A percentile compares a stretch with the other conserved stretches of the same genome.
These are phyloP conservation scores for Antechinus flavipes DNA, from an alignment of 2,113 vertebrate species.

Conservation along the genomic window DNA sequence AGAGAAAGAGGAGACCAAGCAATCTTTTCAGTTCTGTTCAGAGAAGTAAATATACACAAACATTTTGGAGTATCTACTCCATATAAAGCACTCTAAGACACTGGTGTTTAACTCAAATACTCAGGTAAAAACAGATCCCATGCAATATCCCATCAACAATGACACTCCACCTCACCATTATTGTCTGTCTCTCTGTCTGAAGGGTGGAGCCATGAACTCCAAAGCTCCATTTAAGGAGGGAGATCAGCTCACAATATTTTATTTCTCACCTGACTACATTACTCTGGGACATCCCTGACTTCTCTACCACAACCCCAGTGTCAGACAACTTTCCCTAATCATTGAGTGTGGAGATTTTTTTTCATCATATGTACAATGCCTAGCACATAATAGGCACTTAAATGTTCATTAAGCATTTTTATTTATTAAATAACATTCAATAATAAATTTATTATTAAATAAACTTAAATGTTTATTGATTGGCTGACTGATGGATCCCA, in stretches of 20 bases:
- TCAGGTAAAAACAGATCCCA: neutral
- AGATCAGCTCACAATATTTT: neutral
- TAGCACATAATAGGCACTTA: neutral
- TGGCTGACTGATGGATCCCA: neutral
- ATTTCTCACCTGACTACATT: neutral
- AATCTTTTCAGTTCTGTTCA: conserved; percentile 11
- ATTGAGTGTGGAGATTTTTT: neutral
- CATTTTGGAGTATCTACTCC: neutral
- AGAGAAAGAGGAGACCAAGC: conserved; percentile 31
- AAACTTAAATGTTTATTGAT: neutral
- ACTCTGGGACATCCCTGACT: neutral
- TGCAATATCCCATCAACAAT: neutral
- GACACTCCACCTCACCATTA: neutral
- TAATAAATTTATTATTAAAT: too few species aligned
- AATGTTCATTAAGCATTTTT: neutral
- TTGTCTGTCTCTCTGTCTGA: neutral
- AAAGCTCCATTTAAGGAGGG: neutral
- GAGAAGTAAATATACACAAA: neutral
- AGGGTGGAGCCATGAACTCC: neutral
- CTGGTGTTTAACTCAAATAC: neutral
- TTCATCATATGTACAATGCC: neutral
- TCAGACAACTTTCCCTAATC: neutral
- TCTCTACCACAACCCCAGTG: neutral
- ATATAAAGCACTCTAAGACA: neutral
- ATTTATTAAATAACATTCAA: too few species aligned